A percentile compares a stretch with the other conserved stretches of the same genome.
Conservation (phyloP, 2,888 invertebrate species). For the Galerucella pusilla region DNA sequence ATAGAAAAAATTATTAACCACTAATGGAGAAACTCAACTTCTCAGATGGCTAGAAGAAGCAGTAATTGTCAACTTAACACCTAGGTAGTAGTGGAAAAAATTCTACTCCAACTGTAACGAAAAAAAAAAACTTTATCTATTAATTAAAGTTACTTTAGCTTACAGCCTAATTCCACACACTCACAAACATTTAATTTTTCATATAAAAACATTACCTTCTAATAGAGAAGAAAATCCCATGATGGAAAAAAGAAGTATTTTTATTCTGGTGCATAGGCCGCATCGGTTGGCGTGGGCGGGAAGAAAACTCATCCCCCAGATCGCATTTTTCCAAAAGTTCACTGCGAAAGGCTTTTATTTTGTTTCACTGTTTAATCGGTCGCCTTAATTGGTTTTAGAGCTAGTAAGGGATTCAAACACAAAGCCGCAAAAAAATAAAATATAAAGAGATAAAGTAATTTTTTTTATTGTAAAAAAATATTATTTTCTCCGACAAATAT, state of each 20-base stretch:
- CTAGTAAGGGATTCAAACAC: no score
- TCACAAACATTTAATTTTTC: background rate
- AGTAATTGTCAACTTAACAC: no score
- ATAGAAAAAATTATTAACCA: no score
- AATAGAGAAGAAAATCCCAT: constrained; percentile 58
- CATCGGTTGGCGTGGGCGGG: constrained; percentile 48
- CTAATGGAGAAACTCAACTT: no score
- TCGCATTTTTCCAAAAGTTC: constrained; percentile 33
- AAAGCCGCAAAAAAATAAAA: background rate
- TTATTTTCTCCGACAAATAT: no score
- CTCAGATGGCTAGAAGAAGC: no score
- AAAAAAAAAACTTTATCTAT: no score
- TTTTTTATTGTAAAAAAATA: no score
- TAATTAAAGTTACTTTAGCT: background rate
- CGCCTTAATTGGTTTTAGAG: constrained; percentile 12
- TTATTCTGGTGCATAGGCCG: constrained; percentile 55
- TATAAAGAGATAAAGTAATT: no score
- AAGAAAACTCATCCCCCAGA: constrained; percentile 51
- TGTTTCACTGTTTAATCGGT: constrained; percentile 9
- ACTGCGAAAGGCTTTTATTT: background rate
- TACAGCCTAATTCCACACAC: background rate
- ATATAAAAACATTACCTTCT: constrained; percentile 49
- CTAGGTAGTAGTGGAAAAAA: no score
- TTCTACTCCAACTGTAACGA: no score
- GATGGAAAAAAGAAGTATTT: constrained; percentile 55